A percentile compares a stretch with the other conserved stretches of the same genome.
Conservation (phyloP, 1,140 invertebrate genomes). For the Apis laboriosa region DNA sequence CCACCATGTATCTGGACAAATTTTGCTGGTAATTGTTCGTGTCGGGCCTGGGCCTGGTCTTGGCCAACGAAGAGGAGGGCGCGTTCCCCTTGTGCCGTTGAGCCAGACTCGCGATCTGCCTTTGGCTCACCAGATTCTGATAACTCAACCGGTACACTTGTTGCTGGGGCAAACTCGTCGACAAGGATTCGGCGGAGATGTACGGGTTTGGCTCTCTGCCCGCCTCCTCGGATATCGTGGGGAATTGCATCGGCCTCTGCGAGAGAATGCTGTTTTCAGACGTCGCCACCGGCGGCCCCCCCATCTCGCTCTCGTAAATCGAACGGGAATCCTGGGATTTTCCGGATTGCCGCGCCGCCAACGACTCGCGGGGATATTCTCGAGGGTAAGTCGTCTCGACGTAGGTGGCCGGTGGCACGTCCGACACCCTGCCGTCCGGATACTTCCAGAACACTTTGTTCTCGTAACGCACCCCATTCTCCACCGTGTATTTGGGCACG, state of each 20-base stretch:
- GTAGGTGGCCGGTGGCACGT: conserved; percentile 73
- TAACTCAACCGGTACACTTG: conserved; percentile 59
- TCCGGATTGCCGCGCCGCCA: neutral
- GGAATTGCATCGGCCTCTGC: conserved; percentile 76
- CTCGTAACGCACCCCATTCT: conserved; percentile 77
- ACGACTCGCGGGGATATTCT: conserved; percentile 52
- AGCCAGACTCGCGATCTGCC: conserved; percentile 11
- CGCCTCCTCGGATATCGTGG: conserved; percentile 22
- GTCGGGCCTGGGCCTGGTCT: neutral
- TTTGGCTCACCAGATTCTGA: conserved; percentile 54
- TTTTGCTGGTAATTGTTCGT: neutral
- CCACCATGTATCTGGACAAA: conserved; percentile 68
- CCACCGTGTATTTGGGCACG: conserved; percentile 71
- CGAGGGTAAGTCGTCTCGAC: conserved; percentile 62
- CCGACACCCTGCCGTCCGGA: conserved; percentile 75
- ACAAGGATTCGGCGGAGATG: conserved; percentile 50
- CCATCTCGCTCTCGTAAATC: conserved; percentile 31
- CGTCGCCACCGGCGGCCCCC: too few species aligned
- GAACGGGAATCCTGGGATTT: conserved; percentile 7
- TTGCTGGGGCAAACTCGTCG: conserved; percentile 51
- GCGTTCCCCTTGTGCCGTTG: conserved; percentile 29
- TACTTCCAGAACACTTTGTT: conserved; percentile 80
- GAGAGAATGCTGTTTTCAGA: conserved; percentile 61
- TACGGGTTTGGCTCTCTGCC: conserved; percentile 27
- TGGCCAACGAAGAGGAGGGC: neutral